Base-by-base conservation (phyloP, 1,140 invertebrate genomes). In the Dinoponera quadriceps region DNA sequence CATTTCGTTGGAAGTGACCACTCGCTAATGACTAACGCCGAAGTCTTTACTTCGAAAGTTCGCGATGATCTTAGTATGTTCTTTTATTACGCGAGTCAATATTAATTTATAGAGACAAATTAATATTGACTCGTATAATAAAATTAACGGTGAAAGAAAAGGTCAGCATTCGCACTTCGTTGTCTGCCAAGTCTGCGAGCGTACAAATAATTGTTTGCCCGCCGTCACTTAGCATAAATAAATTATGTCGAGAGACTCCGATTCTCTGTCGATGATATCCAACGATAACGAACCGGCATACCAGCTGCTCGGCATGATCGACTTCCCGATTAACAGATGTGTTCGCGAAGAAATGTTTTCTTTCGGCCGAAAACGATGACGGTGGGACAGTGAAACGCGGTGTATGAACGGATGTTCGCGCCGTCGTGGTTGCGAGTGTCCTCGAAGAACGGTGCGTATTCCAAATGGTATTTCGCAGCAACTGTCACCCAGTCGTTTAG, bases 401-500 rank as follows among this genome's bases (percentile, higher is more conserved):
- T 7, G 38, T 48, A 18, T 25, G 71, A 68, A 55, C 48, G 29
- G 13, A 73, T 44, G 27, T 29, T 5, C 7, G 3, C 7, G 5
- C 14, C 22, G 33, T 71, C 51, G 33, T 25, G 55, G 44, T 44
- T 60, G 44, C 29, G 51, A 80, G 29, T 54, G 82, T 84, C 71
- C 86, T 88, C 85, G 82, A 59, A 62, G n/a, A 54, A 48, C 83
- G 57, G 29, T 85, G 54, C 84, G 69, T 69, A 62, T 87, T 75
- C 62, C 29, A 73, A 88, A 88, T 54, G 85, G 57, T 27, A 44
- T 22, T 78, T 69, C 38, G 54, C 86, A 80, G 68, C 68, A 65
- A 44, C 38, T 44, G 38, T 44, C 38, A 73, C 62, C 33, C 33
- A 84, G 55, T 59, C 85, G 75, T 81, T 75, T 65, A 65, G 33